phyloP scores from a whole-genome alignment of 2,113 vertebrate genomes.

The Lates calcarifer region DNA sequence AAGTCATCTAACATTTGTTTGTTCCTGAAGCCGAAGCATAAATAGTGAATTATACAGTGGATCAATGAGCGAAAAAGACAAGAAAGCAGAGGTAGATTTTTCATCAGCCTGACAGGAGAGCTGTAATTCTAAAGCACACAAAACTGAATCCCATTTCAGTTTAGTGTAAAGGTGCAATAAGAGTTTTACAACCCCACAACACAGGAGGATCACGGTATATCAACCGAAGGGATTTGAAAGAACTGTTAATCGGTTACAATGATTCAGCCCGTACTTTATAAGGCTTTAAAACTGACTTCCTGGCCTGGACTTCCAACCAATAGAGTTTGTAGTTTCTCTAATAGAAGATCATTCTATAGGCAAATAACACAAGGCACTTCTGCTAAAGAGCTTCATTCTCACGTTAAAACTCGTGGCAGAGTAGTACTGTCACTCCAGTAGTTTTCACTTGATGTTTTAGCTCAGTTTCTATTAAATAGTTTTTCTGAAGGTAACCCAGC shows the following conservation, averaged over 20 bases:
- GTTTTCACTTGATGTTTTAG: neutral
- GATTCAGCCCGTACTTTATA: neutral
- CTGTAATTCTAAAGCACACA: neutral
- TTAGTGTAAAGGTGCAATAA: slow-evolving; percentile 11
- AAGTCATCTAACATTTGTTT: neutral
- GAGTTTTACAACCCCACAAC: slow-evolving; percentile 17
- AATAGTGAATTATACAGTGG: neutral
- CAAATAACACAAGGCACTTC: neutral
- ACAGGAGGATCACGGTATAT: neutral
- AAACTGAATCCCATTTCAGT: neutral
- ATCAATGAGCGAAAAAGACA: slow-evolving; percentile 13
- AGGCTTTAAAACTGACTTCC: neutral
- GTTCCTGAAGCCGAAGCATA: neutral
- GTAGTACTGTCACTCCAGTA: neutral
- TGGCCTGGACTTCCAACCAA: neutral
- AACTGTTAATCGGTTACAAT: neutral
- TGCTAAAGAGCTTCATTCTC: neutral
- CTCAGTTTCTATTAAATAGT: neutral
- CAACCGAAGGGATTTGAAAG: neutral
- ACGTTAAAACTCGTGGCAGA: neutral
- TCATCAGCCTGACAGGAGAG: slow-evolving; percentile 3
- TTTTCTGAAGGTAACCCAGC: no score
- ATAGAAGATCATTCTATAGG: neutral
- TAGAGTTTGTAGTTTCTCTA: neutral
- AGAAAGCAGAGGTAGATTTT: neutral